Evolutionary conservation across 2,797 vertebrate genomes (phyloP).

Genomic region (Malurus splendens): DNA sequence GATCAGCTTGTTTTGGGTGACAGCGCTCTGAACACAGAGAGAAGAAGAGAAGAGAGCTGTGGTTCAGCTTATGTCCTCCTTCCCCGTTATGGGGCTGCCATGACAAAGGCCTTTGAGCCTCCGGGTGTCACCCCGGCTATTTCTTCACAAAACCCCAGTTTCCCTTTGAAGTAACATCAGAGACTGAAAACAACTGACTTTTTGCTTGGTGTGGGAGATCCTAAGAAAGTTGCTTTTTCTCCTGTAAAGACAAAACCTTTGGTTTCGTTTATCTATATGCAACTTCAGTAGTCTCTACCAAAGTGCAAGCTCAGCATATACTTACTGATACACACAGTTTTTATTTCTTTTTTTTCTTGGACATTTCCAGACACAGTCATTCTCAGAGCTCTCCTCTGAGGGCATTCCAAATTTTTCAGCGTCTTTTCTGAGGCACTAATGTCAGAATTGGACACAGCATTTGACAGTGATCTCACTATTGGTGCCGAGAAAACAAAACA

Average conservation of each 20-base stretch:
- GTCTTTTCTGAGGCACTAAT: neutral
- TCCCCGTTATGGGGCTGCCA: accelerated
- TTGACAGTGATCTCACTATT: neutral
- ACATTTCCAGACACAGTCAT: neutral
- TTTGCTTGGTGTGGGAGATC: neutral
- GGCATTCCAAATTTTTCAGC: neutral
- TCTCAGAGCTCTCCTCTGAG: neutral
- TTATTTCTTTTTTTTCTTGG: neutral
- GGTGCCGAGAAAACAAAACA: neutral
- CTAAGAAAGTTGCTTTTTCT: neutral
- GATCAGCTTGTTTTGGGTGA: neutral
- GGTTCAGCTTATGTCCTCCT: accelerated
- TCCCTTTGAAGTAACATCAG: neutral
- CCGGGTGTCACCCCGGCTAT: neutral
- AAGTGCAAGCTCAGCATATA: neutral
- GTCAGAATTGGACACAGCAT: neutral
- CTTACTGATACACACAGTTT: neutral
- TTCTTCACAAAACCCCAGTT: neutral
- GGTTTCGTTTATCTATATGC: neutral
- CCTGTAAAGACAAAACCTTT: neutral
- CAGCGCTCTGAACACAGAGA: accelerated
- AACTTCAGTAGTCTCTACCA: neutral
- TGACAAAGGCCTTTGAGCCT: neutral
- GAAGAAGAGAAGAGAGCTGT: too few relatives aligned
- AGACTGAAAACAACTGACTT: neutral